These are phyloP conservation scores for Sebastes matsubarae DNA, from an alignment of 2,797 vertebrate species.

Conservation along the genomic window DNA sequence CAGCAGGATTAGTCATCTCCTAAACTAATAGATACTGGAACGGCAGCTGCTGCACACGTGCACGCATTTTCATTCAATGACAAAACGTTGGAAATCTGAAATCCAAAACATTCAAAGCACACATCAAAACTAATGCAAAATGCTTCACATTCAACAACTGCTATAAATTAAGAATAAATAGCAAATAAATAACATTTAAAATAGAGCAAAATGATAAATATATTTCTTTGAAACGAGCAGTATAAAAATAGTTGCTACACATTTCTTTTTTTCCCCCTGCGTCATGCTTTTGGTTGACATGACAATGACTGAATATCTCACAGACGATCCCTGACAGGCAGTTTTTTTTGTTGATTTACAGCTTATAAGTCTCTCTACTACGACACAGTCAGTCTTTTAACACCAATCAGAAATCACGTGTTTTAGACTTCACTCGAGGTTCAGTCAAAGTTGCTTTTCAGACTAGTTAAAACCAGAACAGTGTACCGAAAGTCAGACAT, in stretches of 20 bases:
- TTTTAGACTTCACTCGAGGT: neutral
- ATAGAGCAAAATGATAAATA: constrained; percentile 55
- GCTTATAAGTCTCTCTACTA: constrained; percentile 19
- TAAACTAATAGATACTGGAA: constrained; percentile 4
- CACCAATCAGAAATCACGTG: constrained; percentile 1
- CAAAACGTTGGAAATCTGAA: constrained; percentile 16
- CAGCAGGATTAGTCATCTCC: neutral
- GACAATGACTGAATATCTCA: constrained; percentile 51
- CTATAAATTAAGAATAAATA: constrained; percentile 30
- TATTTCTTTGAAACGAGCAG: constrained; percentile 56
- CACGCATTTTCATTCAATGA: constrained; percentile 23
- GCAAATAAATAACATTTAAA: constrained; percentile 45
- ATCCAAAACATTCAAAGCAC: constrained; percentile 19
- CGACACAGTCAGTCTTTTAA: constrained; percentile 1
- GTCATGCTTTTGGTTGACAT: constrained; percentile 62
- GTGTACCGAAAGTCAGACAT: constrained; percentile 10
- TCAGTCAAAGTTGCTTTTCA: neutral
- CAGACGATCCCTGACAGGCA: constrained; percentile 44
- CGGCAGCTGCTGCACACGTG: neutral
- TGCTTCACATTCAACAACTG: constrained; percentile 48
- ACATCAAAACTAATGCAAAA: constrained; percentile 31
- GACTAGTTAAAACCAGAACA: neutral
- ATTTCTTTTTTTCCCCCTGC: constrained; percentile 29
- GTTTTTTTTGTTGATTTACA: constrained; percentile 36
- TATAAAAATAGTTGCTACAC: constrained; percentile 86